These are phyloP conservation scores for Aculops lycopersici DNA, from an alignment of 1,140 invertebrate species.

Conservation along the genomic window DNA sequence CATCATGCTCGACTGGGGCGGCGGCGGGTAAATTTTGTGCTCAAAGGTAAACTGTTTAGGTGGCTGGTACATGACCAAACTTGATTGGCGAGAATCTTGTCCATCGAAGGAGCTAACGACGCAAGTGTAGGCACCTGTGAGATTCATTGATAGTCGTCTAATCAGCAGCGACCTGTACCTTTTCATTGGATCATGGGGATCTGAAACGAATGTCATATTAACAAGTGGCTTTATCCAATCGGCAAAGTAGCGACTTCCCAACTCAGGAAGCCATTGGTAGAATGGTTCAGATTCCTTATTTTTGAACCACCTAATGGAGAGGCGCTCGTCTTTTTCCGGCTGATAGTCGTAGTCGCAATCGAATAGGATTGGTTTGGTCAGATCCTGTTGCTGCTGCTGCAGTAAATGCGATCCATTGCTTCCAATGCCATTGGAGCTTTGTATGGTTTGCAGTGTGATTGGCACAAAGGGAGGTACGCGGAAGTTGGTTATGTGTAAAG, in stretches of 20 bases:
- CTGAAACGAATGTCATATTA: constrained; percentile 1
- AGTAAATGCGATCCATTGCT: too few species aligned
- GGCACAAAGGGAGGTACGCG: too few species aligned
- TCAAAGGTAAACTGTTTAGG: not conserved
- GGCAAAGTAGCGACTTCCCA: constrained; percentile 4
- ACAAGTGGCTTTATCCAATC: constrained; percentile 4
- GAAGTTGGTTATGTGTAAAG: too few species aligned
- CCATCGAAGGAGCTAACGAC: constrained; percentile 11
- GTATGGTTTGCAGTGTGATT: too few species aligned
- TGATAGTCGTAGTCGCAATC: constrained; percentile 14
- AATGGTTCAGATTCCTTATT: constrained; percentile 12
- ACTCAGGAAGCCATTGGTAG: constrained; percentile 15
- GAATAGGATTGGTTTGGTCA: too few species aligned
- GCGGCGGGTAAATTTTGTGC: too few species aligned
- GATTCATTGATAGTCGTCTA: not conserved
- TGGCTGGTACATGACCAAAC: constrained; percentile 10
- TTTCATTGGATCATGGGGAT: not conserved
- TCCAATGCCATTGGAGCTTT: too few species aligned
- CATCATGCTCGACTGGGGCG: too few species aligned
- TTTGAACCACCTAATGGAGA: constrained; percentile 14
- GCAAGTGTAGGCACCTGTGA: constrained; percentile 12
- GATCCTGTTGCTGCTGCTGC: too few species aligned
- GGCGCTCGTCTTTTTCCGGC: constrained; percentile 6
- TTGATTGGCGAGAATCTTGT: constrained; percentile 8
- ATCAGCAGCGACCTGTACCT: constrained; percentile 4